Base-by-base conservation (phyloP, 2,113 vertebrate species). In the Corythaixoides concolor region DNA sequence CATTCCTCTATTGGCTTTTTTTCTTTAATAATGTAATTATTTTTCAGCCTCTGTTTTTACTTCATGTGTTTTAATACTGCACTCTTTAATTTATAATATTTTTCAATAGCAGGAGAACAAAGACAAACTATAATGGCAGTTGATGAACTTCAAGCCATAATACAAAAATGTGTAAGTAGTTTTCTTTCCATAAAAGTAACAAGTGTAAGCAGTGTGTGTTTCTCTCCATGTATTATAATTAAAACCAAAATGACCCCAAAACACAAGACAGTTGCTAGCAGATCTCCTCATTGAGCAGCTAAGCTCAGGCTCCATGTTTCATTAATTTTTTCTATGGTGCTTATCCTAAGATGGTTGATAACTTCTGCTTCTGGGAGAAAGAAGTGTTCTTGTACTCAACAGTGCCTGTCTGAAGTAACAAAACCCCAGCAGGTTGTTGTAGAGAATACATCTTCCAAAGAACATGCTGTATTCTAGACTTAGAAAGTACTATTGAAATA, bases 141-240 rank as follows among this genome's bases (percentile, higher is more conserved):
- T 93, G 99, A 99, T 90, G 98, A 99, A 95, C 97, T 99, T 97
- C 98, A 98, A 87, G 98, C 98, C 91, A 97, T 99, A 95, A 98
- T 99, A 96, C 98, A 98, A 95, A 99, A 98, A 99, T 99, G 99
- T 13, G 99, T 99, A 98, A 99, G 99, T 98, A 92, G 20, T 64
- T 91, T 91, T 75, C 32, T 89, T 85, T 90, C 81, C 20, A 8
- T 85, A 77, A 82, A 76, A 82, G 9, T 43, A 53, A 32, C 3
- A 67, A 20, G 3, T 64, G 35, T 63, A 56, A 85, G 24, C 28
- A 82, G 22, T 14, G 8, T 64, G 32, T 1, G 0, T 88, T 78
- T 81, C 16, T 84, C 6, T 69, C 75, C 12, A 2, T n/a, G 4
- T 30, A 14, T 37, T 63, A 13, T 15, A 63, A 16, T 63, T 81